Base-by-base conservation (phyloP, 1,140 invertebrate genomes). In the Charaxes varanes region DNA sequence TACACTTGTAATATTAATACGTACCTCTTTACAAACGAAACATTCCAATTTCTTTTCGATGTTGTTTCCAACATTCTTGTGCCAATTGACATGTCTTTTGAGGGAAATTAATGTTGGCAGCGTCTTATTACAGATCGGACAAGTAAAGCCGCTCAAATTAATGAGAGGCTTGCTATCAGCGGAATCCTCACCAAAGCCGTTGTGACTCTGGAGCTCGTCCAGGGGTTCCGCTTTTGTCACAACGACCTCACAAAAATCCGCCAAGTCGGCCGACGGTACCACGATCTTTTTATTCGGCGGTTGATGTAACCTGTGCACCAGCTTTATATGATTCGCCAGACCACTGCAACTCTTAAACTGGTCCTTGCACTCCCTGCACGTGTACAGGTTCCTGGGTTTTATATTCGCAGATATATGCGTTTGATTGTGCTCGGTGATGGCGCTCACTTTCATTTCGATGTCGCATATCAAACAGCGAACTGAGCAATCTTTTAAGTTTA, bases 191-290 rank as follows among this genome's bases (percentile, higher is more conserved):
- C 51, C 53, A 48, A 62, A 63, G 74, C 62, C 73, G 79, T 78
- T 80, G 76, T 70, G 68, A 73, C 56, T 66, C 72, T 79, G 76
- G 62, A 67, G 46, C 21, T 36, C 42, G 31, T 77, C 74, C 71
- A 73, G 69, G 54, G 72, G 73, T 64, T 80, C 77, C 70, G 78
- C 57, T 50, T 78, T 79, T 18, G 69, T 70, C 71, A 85, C 80
- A 77, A 85, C 80, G 77, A 82, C 77, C 51, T 85, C 82, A 72
- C 80, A 84, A 83, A 85, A 85, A 79, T 82, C 79, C 71, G 76
- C 69, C 65, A 71, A 43, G 27, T 84, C 68, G 0, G 56, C 55
- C 22, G 19, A 47, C 32, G 33, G 41, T 13, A 24, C 33, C 3
- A 37, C 37, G 16, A 63, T 31, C 18, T 56, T 44, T 11, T 26